phyloP scores from a whole-genome alignment of 2,888 invertebrate species.

The Noctua janthina region DNA sequence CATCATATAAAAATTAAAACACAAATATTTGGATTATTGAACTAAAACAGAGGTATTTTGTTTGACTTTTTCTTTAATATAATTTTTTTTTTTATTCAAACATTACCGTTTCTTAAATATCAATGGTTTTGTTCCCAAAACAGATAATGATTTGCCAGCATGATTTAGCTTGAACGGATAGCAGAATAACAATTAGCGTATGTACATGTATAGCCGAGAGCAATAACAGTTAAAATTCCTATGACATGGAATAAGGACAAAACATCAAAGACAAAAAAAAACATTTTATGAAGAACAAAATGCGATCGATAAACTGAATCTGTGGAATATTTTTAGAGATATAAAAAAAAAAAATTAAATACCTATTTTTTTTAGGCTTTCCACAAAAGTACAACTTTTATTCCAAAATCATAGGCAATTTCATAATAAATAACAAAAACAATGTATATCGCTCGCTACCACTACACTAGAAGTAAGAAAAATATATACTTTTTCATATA shows the following conservation, averaged over 20 bases:
- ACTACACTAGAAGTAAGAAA: constrained; percentile 88
- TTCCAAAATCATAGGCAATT: constrained; percentile 59
- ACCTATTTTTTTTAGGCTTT: not conserved
- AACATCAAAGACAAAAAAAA: not conserved
- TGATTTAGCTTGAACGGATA: constrained; percentile 64
- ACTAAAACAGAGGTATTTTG: constrained; percentile 70
- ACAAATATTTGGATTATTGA: constrained; percentile 71
- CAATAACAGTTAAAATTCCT: constrained; percentile 71
- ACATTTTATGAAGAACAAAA: not conserved
- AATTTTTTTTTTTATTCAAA: constrained; percentile 56
- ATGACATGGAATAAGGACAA: constrained; percentile 70
- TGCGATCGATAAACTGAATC: not conserved
- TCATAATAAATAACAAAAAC: constrained; percentile 71
- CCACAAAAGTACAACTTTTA: constrained; percentile 2
- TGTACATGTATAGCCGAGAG: constrained; percentile 70
- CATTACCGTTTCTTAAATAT: constrained; percentile 61
- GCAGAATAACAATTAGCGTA: constrained; percentile 62
- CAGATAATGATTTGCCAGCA: constrained; percentile 80
- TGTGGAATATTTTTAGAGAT: not conserved
- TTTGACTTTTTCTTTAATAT: constrained; percentile 57
- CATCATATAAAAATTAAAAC: constrained; percentile 70
- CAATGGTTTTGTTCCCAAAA: constrained; percentile 86
- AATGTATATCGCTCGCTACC: constrained; percentile 75
- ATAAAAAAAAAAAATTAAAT: not conserved
- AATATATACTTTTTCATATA: constrained; percentile 81